Evolutionary conservation across 2,113 vertebrate genomes (phyloP), one percentile per base, ranked within the genome.

Genomic region (Anarhynchus alexandrinus): DNA sequence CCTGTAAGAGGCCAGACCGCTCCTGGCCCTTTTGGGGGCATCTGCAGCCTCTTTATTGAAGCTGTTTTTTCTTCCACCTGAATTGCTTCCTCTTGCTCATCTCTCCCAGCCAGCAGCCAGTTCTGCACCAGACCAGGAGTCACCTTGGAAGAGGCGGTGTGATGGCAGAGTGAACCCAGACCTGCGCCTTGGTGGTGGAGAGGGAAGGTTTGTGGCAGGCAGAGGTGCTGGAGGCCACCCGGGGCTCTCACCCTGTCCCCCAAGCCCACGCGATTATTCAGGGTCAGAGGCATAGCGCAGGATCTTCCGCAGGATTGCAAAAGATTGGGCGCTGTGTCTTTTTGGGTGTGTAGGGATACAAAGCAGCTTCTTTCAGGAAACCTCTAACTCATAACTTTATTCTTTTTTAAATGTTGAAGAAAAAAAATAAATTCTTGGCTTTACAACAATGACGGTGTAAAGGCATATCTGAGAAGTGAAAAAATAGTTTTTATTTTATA

Each of bases 181-280:
- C 12, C 10, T 3, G 2, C 1, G 1, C 30, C 62, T 32, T 0
- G 8, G 30, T 67, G 69, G 62, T 1, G 4, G 43, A 54, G 32
- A 21, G 22, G 49, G 66, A 29, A 38, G 6, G 12, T 8, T 12
- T 17, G 36, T 47, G 25, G 21, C 12, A 6, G 23, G 5, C 69
- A 11, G 51, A 26, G 72, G 22, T 38, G 77, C 67, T 19, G 30
- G 25, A 57, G 32, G 29, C 67, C 40, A 15, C 51, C 49, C 0
- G 1, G 12, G 14, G 3, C 22, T 23, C 30, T 38, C 9, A 29
- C 47, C 32, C 14, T 0, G 4, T 52, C 12, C 13, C 36, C 40
- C 40, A 27, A 32, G 20, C 25, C 54, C 32, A 61, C 1, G 0
- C 2, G 1, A 6, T 78, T 5, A 0, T 21, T 47, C 21, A 11